These are phyloP conservation scores for Entosphenus tridentatus DNA, from an alignment of 2,113 vertebrate genomes.

Conservation along the genomic window DNA sequence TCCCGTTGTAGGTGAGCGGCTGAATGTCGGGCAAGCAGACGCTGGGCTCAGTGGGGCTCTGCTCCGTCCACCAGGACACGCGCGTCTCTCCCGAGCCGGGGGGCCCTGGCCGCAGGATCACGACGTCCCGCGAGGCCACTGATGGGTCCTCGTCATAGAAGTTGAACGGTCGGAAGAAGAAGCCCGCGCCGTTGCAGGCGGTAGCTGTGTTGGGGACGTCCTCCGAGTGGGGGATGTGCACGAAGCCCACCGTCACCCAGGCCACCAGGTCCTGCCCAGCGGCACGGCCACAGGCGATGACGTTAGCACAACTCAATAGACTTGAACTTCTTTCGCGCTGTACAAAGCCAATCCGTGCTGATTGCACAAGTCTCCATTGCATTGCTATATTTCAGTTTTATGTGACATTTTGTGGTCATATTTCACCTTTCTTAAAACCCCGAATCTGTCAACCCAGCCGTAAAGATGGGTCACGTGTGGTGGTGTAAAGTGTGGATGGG, in stretches of 20 bases:
- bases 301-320: background rate
- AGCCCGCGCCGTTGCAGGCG: conserved; percentile 52
- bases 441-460: background rate
- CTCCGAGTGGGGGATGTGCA: conserved; percentile 65
- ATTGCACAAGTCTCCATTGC: background rate
- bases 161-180: conserved; percentile 71
- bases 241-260: conserved; percentile 80
- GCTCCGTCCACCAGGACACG: too few relatives aligned
- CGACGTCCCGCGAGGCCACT: conserved; percentile 25
- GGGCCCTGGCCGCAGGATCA: conserved; percentile 30
- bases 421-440: background rate
- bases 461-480: background rate
- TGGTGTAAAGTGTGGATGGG: background rate
- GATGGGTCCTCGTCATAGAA: conserved; percentile 68
- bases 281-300: background rate
- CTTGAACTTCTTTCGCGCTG: background rate
- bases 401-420: background rate
- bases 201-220: conserved; percentile 74
- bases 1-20: too few relatives aligned
- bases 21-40: too few relatives aligned
- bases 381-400: background rate
- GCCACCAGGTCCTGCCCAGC: conserved; percentile 70
- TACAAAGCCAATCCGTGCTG: background rate
- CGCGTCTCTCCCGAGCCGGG: too few relatives aligned
- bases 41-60: too few relatives aligned